A percentile compares a stretch with the other conserved stretches of the same genome.
Conservation (phyloP, 2,888 invertebrate genomes). For the Luperina testacea region DNA sequence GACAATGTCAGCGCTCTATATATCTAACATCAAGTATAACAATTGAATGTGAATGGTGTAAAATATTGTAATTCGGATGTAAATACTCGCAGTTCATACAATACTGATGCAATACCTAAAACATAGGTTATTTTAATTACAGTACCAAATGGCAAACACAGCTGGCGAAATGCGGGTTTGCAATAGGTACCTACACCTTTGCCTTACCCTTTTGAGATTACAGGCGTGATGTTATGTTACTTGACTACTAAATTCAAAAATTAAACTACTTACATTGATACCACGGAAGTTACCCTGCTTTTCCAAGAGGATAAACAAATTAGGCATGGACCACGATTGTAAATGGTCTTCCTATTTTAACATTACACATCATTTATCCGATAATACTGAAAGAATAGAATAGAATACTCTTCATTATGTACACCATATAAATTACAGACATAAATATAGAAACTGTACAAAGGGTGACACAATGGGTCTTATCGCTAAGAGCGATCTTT, state of each 20-base stretch:
- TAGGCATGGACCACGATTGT: not conserved
- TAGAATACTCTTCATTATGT: no score
- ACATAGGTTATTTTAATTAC: not conserved
- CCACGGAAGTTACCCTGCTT: not conserved
- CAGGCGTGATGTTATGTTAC: not conserved
- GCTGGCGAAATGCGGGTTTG: not conserved
- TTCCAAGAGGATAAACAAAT: not conserved
- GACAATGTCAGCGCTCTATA: not conserved
- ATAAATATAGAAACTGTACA: no score
- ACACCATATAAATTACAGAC: no score
- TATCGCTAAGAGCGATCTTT: no score
- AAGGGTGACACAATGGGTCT: no score
- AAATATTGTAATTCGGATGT: not conserved
- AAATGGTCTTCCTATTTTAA: no score
- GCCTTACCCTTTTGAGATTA: not conserved
- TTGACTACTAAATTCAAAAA: not conserved
- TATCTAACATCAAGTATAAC: not conserved
- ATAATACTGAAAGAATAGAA: not conserved
- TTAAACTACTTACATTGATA: not conserved
- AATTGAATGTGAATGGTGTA: not conserved
- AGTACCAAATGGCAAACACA: not conserved
- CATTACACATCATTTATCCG: not conserved
- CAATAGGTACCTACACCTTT: not conserved
- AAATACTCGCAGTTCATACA: not conserved
- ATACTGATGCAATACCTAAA: slow-evolving; percentile 10